Base-by-base conservation (phyloP, 2,797 vertebrate species). In the Artibeus lituratus region DNA sequence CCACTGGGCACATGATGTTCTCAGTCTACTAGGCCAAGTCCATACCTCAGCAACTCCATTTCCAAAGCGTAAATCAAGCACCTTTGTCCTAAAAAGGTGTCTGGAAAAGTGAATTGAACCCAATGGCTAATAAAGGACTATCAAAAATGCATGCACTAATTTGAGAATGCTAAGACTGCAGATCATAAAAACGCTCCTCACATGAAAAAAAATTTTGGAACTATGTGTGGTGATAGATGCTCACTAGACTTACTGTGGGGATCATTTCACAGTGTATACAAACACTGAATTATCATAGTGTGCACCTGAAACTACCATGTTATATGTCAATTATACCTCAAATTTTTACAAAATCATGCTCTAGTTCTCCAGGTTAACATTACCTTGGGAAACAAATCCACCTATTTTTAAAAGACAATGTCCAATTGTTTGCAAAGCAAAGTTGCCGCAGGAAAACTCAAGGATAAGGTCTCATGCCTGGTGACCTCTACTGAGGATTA, bases 371-470 rank as follows among this genome's bases (percentile, higher is more conserved):
- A 53, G 53, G 21, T 55, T 74, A 10, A 69, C 73, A 16, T 80
- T 91, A 59, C 18, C 18, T 26, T 67, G 29, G 18, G 62, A 89
- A 89, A 89, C 8, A 78, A 42, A 67, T 26, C 12, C 22, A 87
- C 37, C 62, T 26, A 59, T 92, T 90, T 76, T 90, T 93, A 77
- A 87, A 95, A 87, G 57, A 87, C 47, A 62, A 53, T 78, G 39
- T 86, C 15, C 73, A 85, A 24, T 72, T 67, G 8, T 42, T 73
- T n/a, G 73, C 35, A 85, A 93, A 95, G 19, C 24, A 44, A 89
- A 86, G 47, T 94, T 22, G 10, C 10, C 35, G 3, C 7, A 74
- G 21, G 2, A 78, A 5, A 49, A 82, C 12, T 5, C 35, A 35
- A 39, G 15, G 29, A 37, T 65, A 86, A 69, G 11, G 7, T 73